Base-by-base conservation (phyloP, 2,113 vertebrate genomes). In the Cathartes aura region DNA sequence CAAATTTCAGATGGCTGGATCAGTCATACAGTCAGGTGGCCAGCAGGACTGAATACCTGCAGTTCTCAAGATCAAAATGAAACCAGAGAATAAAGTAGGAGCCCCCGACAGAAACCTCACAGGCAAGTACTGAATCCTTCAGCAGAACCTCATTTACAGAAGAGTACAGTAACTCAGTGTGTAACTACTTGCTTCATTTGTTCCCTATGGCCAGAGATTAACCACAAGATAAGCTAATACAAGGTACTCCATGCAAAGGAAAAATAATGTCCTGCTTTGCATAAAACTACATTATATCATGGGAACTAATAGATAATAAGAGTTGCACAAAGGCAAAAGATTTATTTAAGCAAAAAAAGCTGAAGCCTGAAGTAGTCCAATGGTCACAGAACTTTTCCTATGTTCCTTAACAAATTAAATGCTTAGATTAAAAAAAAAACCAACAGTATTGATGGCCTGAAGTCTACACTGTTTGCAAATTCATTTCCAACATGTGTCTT, bases 61-160 rank as follows among this genome's bases (percentile, higher is more conserved):
- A 40, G 30, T 12, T 87, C 36, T 45, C 53, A 56, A 59, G 43
- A 60, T 21, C 40, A 76, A 26, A 87, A 63, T 15, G 13, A 83
- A 92, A 64, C 17, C 20, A 63, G 32, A 80, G 13, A 12, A 43
- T 67, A 26, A 50, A 50, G 9, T 8, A 68, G 32, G 5, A 80
- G 6, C 20, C 36, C 9, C 8, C 0, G 0, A 16, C 1, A 4
- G 19, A 89, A 80, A 50, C 17, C 16, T 24, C 23, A 53, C 23
- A 67, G 32, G 29, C 1, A 0, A 62, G 23, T 21, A n/a, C 7
- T 7, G 30, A 73, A n/a, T 24, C 22, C 15, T 62, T 47, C 17
- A 27, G 7, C 3, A 64, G 29, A 85, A 48, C 12, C 22, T 72
- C 24, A n/a, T 62, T 76, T 70, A 32, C 23, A 36, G 26, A 56